phyloP scores from a whole-genome alignment of 2,888 invertebrate genomes.

The Philopedon plagiatum region DNA sequence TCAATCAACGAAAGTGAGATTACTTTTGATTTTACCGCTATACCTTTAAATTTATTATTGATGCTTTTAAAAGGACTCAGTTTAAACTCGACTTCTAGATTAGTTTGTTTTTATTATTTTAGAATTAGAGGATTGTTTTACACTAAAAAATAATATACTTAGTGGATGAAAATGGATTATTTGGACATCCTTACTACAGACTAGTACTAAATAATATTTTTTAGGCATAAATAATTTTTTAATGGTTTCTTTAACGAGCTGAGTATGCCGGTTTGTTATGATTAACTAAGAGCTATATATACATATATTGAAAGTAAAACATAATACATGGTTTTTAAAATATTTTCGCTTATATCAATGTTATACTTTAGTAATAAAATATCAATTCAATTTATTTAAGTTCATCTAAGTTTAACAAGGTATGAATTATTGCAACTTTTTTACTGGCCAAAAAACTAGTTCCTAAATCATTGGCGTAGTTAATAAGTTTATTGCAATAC shows the following conservation, averaged over 20 bases:
- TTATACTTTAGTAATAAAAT: no score
- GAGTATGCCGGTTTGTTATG: no score
- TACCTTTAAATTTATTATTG: constrained; percentile 31
- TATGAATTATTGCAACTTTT: not conserved
- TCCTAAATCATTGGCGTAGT: constrained; percentile 14
- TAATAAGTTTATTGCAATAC: not conserved
- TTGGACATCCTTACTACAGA: constrained; percentile 2
- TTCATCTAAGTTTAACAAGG: not conserved
- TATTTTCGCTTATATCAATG: no score
- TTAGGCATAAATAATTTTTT: no score
- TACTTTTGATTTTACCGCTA: constrained; percentile 21
- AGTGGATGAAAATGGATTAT: not conserved
- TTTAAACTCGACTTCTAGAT: not conserved
- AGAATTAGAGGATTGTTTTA: no score
- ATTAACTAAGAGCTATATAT: no score
- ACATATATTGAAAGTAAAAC: no score
- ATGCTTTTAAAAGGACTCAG: constrained; percentile 34
- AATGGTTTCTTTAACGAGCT: no score
- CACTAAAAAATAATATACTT: not conserved
- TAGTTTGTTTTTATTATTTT: no score
- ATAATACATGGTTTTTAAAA: no score
- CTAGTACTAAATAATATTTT: no score
- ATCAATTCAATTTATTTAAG: not conserved
- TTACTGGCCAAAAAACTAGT: not conserved
- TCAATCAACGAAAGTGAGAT: constrained; percentile 39